These are phyloP conservation scores for Trichogramma evanescens DNA, from an alignment of 2,888 invertebrate species.

Conservation along the genomic window DNA sequence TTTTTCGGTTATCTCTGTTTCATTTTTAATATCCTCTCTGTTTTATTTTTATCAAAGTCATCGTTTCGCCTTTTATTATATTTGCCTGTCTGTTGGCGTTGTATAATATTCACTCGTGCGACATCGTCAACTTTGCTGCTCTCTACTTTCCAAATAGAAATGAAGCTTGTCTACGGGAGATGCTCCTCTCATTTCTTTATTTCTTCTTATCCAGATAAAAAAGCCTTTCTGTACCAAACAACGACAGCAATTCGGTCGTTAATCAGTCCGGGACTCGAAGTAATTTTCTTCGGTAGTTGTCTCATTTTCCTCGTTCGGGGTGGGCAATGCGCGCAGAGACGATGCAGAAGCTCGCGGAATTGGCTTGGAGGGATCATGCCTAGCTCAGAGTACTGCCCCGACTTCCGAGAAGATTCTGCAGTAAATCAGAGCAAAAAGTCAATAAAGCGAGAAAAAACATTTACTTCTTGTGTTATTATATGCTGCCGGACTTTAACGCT, in stretches of 20 bases:
- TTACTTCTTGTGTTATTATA: conserved; percentile 18
- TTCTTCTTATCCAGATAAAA: not conserved
- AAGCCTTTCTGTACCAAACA: not conserved
- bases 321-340: not conserved
- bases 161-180: conserved; percentile 5
- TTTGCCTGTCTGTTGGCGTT: not conserved
- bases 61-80: conserved; percentile 6
- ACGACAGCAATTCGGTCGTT: conserved; percentile 7
- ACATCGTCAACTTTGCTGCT: not conserved
- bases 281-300: not conserved
- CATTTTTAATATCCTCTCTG: not conserved
- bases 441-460: conserved; percentile 20
- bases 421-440: conserved; percentile 20
- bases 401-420: conserved; percentile 11
- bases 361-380: not conserved
- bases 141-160: conserved; percentile 10
- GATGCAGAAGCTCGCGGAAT: conserved; percentile 6
- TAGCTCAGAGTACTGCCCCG: not conserved
- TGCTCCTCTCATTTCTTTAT: not conserved
- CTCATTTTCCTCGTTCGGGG: not conserved
- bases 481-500: conserved; percentile 15
- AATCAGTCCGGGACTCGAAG: conserved; percentile 8
- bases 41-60: not conserved
- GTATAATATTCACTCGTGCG: not conserved
- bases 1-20: not conserved